Percentiles rank a stretch among this genome's conserved stretches.
phyloP scores from a whole-genome alignment of 2,888 invertebrate species.

The Ophraella communa region DNA sequence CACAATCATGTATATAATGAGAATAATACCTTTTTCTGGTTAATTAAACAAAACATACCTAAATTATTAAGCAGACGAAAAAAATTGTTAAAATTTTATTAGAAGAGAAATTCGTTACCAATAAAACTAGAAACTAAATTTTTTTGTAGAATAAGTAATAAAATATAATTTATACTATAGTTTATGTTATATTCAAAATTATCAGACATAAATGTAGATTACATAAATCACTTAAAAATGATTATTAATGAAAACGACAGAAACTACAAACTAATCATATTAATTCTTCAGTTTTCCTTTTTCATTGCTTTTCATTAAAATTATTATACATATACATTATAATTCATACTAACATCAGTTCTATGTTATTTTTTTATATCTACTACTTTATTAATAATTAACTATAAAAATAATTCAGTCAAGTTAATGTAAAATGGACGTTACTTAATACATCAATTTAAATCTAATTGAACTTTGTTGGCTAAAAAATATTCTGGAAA shows the following conservation, averaged over 20 bases:
- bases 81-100: too few species aligned
- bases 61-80: too few species aligned
- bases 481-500: conserved; percentile 10
- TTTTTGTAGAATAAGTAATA: too few species aligned
- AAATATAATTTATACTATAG: too few species aligned
- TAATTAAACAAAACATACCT: too few species aligned
- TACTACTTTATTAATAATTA: conserved; percentile 33
- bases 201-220: background rate
- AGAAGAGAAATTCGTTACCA: too few species aligned
- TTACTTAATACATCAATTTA: conserved; percentile 44
- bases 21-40: too few species aligned
- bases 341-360: conserved; percentile 43
- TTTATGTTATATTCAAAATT: too few species aligned
- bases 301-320: conserved; percentile 14
- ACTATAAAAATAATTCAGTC: conserved; percentile 54
- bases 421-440: conserved; percentile 50
- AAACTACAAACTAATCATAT: too few species aligned
- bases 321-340: background rate
- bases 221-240: background rate
- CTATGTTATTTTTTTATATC: conserved; percentile 36
- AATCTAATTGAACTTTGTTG: conserved; percentile 41
- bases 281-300: background rate
- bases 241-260: background rate
- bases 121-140: too few species aligned
- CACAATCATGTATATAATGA: too few species aligned